Percentiles rank a stretch among this genome's conserved stretches.
These are phyloP conservation scores for Drosophila pseudoobscura DNA, from an alignment of 1,140 invertebrate species.

Conservation along the genomic window DNA sequence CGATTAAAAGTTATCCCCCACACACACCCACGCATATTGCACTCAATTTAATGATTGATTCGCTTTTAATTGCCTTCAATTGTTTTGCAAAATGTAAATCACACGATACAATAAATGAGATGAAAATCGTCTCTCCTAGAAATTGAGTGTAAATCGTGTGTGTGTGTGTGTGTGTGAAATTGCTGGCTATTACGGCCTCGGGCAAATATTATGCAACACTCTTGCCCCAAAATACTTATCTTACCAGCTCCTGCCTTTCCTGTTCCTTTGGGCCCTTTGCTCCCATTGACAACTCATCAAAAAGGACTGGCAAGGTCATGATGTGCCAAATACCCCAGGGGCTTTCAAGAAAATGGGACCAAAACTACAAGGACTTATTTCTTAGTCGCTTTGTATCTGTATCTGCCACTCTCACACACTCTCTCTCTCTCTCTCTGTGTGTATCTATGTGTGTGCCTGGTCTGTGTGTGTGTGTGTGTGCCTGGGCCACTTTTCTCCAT, in stretches of 20 bases:
- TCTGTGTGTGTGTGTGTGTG: slow-evolving; percentile 39
- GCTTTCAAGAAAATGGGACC: slow-evolving; percentile 58
- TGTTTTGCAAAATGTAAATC: slow-evolving; percentile 61
- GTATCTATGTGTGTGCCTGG: too few relatives aligned
- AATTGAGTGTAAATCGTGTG: slow-evolving; percentile 47
- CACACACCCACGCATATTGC: not conserved
- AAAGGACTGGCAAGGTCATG: slow-evolving; percentile 67
- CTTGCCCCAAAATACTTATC: slow-evolving; percentile 56
- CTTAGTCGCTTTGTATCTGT: slow-evolving; percentile 26
- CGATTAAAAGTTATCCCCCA: slow-evolving; percentile 36
- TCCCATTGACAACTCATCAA: slow-evolving; percentile 75
- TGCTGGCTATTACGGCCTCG: slow-evolving; percentile 45
- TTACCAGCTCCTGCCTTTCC: not conserved
- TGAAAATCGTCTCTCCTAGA: slow-evolving; percentile 6
- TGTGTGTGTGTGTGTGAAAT: slow-evolving; percentile 32
- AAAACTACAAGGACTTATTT: slow-evolving; percentile 53
- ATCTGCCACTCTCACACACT: not conserved
- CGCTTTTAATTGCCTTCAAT: slow-evolving; percentile 72
- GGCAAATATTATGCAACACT: slow-evolving; percentile 78
- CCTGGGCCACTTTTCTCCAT: slow-evolving; percentile 37
- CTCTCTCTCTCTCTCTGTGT: too few relatives aligned
- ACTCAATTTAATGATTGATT: slow-evolving; percentile 52
- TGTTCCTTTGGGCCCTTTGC: slow-evolving; percentile 1
- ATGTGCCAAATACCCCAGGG: slow-evolving; percentile 71
- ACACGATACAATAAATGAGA: slow-evolving; percentile 21